phyloP scores from a whole-genome alignment of 2,113 vertebrate species.

The Egretta garzetta region DNA sequence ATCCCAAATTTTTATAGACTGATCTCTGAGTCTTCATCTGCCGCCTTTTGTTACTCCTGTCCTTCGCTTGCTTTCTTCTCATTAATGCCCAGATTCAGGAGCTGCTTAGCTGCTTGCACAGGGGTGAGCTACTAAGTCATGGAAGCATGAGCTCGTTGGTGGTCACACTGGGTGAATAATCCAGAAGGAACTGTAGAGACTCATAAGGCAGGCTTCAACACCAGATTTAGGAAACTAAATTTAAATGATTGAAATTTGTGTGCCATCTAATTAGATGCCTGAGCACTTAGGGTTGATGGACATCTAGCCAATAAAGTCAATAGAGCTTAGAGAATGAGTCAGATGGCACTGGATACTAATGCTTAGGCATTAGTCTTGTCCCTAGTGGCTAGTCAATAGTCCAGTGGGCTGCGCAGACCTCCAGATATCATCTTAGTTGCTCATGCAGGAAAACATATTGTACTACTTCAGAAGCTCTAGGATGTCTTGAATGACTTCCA shows the following conservation, averaged over 20 bases:
- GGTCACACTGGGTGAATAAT: accelerated
- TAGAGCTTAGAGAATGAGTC: neutral
- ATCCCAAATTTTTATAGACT: neutral
- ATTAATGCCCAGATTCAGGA: neutral
- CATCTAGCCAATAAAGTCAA: neutral
- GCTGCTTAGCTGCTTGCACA: neutral
- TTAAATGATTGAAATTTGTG: neutral
- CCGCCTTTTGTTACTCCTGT: neutral
- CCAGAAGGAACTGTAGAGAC: neutral
- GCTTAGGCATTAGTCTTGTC: neutral
- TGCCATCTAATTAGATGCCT: neutral
- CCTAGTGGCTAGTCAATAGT: neutral
- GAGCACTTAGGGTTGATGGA: neutral
- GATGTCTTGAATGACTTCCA: neutral
- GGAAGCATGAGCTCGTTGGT: accelerated
- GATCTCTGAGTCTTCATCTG: neutral
- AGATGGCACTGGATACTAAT: neutral
- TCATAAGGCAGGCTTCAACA: neutral
- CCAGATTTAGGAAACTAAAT: neutral
- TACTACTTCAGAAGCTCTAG: neutral
- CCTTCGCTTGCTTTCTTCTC: neutral
- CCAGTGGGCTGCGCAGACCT: neutral
- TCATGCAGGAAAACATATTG: accelerated
- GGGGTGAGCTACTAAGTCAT: neutral
- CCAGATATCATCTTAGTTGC: neutral